These are phyloP conservation scores for Melanaphis sacchari DNA, from an alignment of 1,140 invertebrate species.

Conservation along the genomic window DNA sequence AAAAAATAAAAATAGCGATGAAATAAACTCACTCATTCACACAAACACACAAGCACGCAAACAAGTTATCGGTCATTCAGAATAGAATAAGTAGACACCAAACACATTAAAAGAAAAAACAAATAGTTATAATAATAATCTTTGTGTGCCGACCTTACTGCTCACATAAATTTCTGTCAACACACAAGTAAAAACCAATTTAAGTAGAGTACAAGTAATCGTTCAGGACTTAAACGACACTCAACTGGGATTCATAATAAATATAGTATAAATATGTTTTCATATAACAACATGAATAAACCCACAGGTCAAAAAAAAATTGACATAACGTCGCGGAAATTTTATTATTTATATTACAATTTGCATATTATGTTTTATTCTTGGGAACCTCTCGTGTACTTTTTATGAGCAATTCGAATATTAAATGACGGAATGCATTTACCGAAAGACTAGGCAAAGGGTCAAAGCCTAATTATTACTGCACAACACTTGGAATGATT, in stretches of 20 bases:
- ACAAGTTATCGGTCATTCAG: not conserved
- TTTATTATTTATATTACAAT: not conserved
- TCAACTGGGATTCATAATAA: not conserved
- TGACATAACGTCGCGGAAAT: not conserved
- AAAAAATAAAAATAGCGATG: conserved; percentile 8
- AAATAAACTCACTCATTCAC: conserved; percentile 19
- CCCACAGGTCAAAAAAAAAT: not conserved
- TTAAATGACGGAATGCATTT: not conserved
- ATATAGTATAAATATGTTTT: not conserved
- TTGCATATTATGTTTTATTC: not conserved
- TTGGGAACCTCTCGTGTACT: not conserved
- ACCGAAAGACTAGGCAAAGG: not conserved
- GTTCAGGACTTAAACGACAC: not conserved
- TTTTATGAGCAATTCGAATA: not conserved
- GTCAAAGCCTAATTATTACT: not conserved
- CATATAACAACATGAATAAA: not conserved
- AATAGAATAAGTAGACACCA: conserved; percentile 3
- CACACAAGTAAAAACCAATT: not conserved
- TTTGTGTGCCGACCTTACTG: not conserved
- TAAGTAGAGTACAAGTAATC: not conserved
- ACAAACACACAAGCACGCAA: not conserved
- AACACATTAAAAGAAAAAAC: not conserved
- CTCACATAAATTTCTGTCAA: not conserved
- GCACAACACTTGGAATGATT: not conserved
- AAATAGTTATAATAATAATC: not conserved